Base-by-base conservation (phyloP, 2,113 vertebrate genomes). In the Ictidomys tridecemlineatus region DNA sequence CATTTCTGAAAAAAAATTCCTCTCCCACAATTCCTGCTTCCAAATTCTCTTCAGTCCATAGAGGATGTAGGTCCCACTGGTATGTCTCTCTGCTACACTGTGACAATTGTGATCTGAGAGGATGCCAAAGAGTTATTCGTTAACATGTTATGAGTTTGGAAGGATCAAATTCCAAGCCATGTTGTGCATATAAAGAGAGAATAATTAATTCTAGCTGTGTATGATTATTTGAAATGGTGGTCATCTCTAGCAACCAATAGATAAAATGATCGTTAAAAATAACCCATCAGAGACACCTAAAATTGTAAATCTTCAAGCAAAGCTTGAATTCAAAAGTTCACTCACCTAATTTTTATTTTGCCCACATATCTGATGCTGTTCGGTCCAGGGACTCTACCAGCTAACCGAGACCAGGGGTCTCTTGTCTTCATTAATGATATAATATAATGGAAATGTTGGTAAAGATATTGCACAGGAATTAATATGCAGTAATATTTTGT, bases 221-320 rank as follows among this genome's bases (percentile, higher is more conserved):
- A 12, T 73, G 18, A 48, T 8, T 45, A 34, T 0, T 1, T 48
- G 24, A 4, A 37, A 2, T 4, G 2, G 5, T 20, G 70, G 14
- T 6, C 18, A 1, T 53, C 28, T 85, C 18, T 56, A 48, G 58
- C 24, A 39, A 4, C 4, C 16, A 67, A 45, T 4, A 16, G n/a
- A 26, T 28, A 58, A 72, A 84, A 28, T 5, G 20, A 78, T 67
- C 42, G 30, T 32, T 10, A 16, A 89, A 10, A 10, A 39, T 85
- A 74, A 22, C 0, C 0, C 0, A 30, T 17, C n/a, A 86, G 63
- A 93, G 51, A 32, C 4, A 12, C 9, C 4, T 39, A 42, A 42
- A 77, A 4, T 88, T 32, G 13, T 7, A 91, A n/a, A 3, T 37
- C 34, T 45, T n/a, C n/a, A 28, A 80, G 37, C 24, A 85, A 76